Evolutionary conservation across 2,888 invertebrate species (phyloP).

Genomic region (Dimorphilus gyrociliatus): DNA sequence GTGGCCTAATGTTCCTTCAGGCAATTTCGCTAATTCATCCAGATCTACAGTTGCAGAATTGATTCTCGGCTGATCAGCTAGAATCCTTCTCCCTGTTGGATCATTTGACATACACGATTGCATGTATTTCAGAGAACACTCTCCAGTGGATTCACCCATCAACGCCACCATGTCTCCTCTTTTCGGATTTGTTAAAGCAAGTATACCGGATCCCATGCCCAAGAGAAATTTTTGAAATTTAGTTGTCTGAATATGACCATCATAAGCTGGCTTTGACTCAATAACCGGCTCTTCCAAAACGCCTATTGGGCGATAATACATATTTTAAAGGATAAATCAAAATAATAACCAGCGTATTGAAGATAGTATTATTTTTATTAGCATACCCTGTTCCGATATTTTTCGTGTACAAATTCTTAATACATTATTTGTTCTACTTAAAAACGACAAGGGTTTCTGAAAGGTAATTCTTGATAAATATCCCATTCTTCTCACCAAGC

Average conservation of each 20-base stretch:
- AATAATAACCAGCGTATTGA: too few relatives aligned
- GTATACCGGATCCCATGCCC: slow-evolving; percentile 66
- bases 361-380: too few relatives aligned
- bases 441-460: too few relatives aligned
- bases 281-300: too few relatives aligned
- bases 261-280: too few relatives aligned
- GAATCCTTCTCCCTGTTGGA: slow-evolving; percentile 58
- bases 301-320: too few relatives aligned
- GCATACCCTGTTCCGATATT: too few relatives aligned
- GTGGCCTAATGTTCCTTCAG: slow-evolving; percentile 66
- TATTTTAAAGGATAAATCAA: too few relatives aligned
- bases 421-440: too few relatives aligned
- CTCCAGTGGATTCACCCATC: slow-evolving; percentile 74
- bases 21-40: slow-evolving; percentile 50
- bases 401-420: too few relatives aligned
- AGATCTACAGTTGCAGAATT: slow-evolving; percentile 65
- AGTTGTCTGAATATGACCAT: slow-evolving; percentile 37
- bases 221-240: slow-evolving; percentile 59
- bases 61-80: slow-evolving; percentile 62
- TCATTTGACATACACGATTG: slow-evolving; percentile 56
- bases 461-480: too few relatives aligned
- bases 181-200: slow-evolving; percentile 62
- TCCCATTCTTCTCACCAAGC: too few relatives aligned
- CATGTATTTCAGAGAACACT: slow-evolving; percentile 53
- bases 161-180: slow-evolving; percentile 82